Conservation (phyloP, 2,797 vertebrate species). For the Syngnathus acus region DNA sequence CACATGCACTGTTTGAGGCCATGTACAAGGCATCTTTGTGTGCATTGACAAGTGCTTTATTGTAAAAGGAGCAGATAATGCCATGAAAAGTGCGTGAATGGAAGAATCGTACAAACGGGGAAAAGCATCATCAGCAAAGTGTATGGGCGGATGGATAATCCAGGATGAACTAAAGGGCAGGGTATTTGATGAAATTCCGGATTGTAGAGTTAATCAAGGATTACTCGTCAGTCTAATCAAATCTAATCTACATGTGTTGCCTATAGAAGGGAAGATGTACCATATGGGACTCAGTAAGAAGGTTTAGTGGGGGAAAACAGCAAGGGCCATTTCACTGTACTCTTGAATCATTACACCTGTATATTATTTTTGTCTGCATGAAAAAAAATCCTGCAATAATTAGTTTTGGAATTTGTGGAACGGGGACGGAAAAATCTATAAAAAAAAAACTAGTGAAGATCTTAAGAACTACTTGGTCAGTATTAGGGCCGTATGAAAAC, state of each 20-base stretch:
- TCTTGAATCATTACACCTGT: not conserved
- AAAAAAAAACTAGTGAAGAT: no score
- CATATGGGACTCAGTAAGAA: constrained; percentile 3
- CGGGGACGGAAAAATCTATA: no score
- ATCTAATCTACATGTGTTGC: constrained; percentile 31
- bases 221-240: constrained; percentile 40
- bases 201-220: constrained; percentile 33
- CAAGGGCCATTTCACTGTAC: not conserved
- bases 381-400: not conserved
- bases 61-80: not conserved
- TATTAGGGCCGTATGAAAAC: no score
- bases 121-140: not conserved
- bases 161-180: constrained; percentile 32
- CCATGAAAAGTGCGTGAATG: not conserved
- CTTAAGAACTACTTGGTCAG: no score
- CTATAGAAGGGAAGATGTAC: constrained; percentile 1
- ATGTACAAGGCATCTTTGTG: constrained; percentile 6
- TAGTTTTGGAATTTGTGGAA: no score
- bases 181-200: constrained; percentile 33
- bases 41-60: constrained; percentile 2
- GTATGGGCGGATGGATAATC: constrained; percentile 24
- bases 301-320: constrained; percentile 1
- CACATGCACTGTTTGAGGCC: constrained; percentile 10
- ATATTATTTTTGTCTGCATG: not conserved
- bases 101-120: not conserved